A percentile compares a stretch with the other conserved stretches of the same genome.
phyloP scores from a whole-genome alignment of 2,113 vertebrate genomes.

The Pedetes capensis region DNA sequence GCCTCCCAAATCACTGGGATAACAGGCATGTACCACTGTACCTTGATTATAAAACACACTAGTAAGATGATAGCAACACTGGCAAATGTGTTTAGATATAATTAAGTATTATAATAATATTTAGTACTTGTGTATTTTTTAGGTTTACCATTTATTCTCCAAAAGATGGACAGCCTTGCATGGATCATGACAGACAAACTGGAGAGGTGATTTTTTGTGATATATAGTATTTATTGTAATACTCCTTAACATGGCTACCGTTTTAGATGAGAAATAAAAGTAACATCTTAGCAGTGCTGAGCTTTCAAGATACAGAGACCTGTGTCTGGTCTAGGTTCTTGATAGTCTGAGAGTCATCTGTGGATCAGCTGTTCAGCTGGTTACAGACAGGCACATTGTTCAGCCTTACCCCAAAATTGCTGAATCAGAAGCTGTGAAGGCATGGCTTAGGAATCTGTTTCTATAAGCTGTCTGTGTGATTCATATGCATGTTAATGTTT shows the following conservation, averaged over 20 bases:
- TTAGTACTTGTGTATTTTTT: conserved; percentile 46
- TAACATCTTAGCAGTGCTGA: background rate
- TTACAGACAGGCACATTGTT: background rate
- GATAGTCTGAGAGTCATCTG: background rate
- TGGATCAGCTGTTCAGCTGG: background rate
- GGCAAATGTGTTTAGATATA: background rate
- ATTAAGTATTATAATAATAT: background rate
- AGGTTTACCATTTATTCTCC: conserved; percentile 98
- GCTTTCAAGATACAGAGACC: background rate
- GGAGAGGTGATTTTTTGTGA: conserved; percentile 90
- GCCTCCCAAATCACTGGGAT: too few relatives aligned
- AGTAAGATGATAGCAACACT: background rate
- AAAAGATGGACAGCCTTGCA: conserved; percentile 97
- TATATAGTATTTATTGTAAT: background rate
- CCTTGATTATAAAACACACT: background rate
- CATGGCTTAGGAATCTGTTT: background rate
- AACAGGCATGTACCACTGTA: too few relatives aligned
- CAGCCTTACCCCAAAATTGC: background rate
- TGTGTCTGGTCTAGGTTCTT: background rate
- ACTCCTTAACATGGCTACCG: background rate
- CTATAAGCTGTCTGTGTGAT: background rate
- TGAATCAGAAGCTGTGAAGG: background rate
- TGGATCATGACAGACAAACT: conserved; percentile 99
- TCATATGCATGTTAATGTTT: background rate
- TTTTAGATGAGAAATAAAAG: conserved; percentile 38